These are phyloP conservation scores for Drosophila picticornis DNA, from an alignment of 2,888 invertebrate genomes.

Conservation along the genomic window DNA sequence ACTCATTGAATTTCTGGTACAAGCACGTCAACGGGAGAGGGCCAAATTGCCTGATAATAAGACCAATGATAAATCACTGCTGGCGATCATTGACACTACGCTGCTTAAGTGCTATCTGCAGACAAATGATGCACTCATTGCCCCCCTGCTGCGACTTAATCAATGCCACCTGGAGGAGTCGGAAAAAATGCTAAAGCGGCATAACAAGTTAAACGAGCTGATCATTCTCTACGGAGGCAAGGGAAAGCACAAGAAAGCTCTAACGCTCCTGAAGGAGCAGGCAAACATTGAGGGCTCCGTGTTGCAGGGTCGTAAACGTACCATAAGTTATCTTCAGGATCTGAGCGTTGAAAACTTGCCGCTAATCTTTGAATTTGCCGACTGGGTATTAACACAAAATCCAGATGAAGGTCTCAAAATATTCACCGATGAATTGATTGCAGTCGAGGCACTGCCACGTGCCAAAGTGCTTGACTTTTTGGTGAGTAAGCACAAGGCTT, in stretches of 20 bases:
- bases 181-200: conserved; percentile 93
- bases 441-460: conserved; percentile 95
- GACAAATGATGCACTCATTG: conserved; percentile 98
- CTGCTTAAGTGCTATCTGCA: conserved; percentile 97
- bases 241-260: conserved; percentile 95
- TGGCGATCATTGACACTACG: conserved; percentile 98
- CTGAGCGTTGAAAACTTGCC: conserved; percentile 93
- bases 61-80: conserved; percentile 84
- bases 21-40: conserved; percentile 87
- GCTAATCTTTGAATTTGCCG: conserved; percentile 96
- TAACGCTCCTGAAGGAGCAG: conserved; percentile 93
- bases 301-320: conserved; percentile 92
- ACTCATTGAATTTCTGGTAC: conserved; percentile 95
- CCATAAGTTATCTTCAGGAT: conserved; percentile 96
- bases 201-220: conserved; percentile 95
- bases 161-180: conserved; percentile 97
- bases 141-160: conserved; percentile 95
- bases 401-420: conserved; percentile 95
- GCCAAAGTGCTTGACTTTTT: conserved; percentile 95
- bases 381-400: conserved; percentile 94
- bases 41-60: conserved; percentile 83
- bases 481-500: conserved; percentile 90
- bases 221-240: conserved; percentile 98
- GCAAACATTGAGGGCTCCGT: conserved; percentile 88
- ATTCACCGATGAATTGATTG: conserved; percentile 94